phyloP scores from a whole-genome alignment of 2,797 vertebrate species.

The Xerus rutilus region DNA sequence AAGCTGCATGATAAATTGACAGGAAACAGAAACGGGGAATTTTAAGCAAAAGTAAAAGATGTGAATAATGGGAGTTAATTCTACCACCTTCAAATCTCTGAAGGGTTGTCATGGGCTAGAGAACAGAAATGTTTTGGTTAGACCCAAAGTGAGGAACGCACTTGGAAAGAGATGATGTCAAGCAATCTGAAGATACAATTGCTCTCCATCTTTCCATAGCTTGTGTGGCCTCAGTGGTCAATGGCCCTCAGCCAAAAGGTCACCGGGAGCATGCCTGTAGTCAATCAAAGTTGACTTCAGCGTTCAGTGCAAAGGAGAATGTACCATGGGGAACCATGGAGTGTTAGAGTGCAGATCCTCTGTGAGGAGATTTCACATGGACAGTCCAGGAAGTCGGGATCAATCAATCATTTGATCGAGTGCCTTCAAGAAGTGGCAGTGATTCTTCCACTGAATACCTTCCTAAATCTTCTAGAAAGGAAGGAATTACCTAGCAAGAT shows the following conservation, averaged over 20 bases:
- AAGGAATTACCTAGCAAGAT: background rate
- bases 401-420: background rate
- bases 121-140: background rate
- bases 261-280: background rate
- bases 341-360: background rate
- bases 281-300: background rate
- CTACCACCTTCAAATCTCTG: background rate
- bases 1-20: background rate
- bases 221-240: background rate
- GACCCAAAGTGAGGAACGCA: background rate
- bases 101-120: background rate
- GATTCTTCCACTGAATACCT: background rate
- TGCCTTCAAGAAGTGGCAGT: background rate
- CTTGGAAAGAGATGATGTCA: background rate
- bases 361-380: background rate
- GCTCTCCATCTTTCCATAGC: background rate
- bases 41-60: background rate
- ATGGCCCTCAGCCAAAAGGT: background rate
- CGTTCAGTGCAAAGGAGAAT: accelerated
- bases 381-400: background rate
- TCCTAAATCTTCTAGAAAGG: background rate
- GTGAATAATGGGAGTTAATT: background rate
- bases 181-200: background rate
- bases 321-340: background rate
- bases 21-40: background rate